Evolutionary conservation across 2,888 invertebrate genomes (phyloP).

Genomic region (Liposcelis brunnea): DNA sequence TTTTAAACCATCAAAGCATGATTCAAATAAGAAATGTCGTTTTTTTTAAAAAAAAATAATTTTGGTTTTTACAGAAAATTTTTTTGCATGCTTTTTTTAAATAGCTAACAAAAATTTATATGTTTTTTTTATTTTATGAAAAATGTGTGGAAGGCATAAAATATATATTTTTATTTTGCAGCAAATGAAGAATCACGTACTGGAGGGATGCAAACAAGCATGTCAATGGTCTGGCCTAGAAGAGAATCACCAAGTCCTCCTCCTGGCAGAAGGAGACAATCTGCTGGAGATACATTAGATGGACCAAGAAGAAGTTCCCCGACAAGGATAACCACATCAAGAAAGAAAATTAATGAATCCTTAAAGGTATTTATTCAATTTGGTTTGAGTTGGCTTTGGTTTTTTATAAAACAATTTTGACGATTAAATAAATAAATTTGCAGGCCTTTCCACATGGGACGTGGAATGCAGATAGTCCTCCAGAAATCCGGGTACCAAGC

Average conservation of each 20-base stretch:
- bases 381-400: too few species aligned
- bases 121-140: too few species aligned
- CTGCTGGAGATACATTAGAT: slow-evolving; percentile 4
- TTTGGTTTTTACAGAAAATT: not conserved
- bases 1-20: not conserved
- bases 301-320: not conserved
- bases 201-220: slow-evolving; percentile 6
- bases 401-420: not conserved
- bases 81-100: not conserved
- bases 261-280: slow-evolving; percentile 3
- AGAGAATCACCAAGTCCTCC: slow-evolving; percentile 7
- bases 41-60: not conserved
- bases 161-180: too few species aligned
- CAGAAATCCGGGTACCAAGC: not conserved
- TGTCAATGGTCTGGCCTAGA: slow-evolving; percentile 6
- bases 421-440: too few species aligned
- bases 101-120: not conserved
- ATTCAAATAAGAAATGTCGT: not conserved
- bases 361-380: slow-evolving; percentile 5
- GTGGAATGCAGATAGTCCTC: slow-evolving; percentile 3
- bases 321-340: not conserved
- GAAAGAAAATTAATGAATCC: not conserved
- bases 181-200: not conserved
- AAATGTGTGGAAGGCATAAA: too few species aligned
- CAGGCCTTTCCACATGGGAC: slow-evolving; percentile 3